Base-by-base conservation (phyloP, 2,113 vertebrate genomes). In the Dermatemys mawii region DNA sequence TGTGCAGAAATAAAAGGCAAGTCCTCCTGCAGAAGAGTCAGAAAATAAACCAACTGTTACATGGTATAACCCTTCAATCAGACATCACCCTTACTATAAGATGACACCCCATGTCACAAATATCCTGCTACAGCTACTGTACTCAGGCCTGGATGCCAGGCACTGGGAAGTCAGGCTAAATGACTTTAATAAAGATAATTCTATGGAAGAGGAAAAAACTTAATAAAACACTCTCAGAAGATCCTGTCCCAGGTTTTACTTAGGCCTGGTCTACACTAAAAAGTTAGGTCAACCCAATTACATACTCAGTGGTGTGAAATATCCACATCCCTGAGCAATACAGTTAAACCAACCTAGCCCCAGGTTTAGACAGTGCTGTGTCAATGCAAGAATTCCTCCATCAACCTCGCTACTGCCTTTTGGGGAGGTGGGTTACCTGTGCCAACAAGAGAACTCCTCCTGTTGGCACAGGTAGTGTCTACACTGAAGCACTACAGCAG, bases 171-270 rank as follows among this genome's bases (percentile, higher is more conserved):
- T 53, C n/a, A 73, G 21, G 19, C 2, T 70, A 70, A 38, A 70
- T 38, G n/a, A n/a, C n/a, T n/a, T n/a, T n/a, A n/a, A n/a, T n/a
- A n/a, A n/a, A n/a, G n/a, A n/a, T n/a, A n/a, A n/a, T n/a, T n/a
- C n/a, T n/a, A n/a, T n/a, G n/a, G n/a, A n/a, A n/a, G n/a, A n/a
- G n/a, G n/a, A n/a, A n/a, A n/a, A n/a, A n/a, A n/a, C n/a, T n/a
- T n/a, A n/a, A n/a, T n/a, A n/a, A n/a, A n/a, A n/a, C 79, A 88
- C 91, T 94, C 81, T 79, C 88, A 73, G 81, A 95, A 94, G 81
- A 83, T 94, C 54, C 48, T n/a, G 41, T 89, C 91, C 87, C 76
- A 94, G 35, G 38, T 93, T 91, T 90, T 78, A 46, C 57, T 78
- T 92, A 49, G 88, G 46, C 29, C 38, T 50, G 2, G 1, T 29